Conservation (phyloP, 2,797 vertebrate species). For the Pempheris klunzingeri region DNA sequence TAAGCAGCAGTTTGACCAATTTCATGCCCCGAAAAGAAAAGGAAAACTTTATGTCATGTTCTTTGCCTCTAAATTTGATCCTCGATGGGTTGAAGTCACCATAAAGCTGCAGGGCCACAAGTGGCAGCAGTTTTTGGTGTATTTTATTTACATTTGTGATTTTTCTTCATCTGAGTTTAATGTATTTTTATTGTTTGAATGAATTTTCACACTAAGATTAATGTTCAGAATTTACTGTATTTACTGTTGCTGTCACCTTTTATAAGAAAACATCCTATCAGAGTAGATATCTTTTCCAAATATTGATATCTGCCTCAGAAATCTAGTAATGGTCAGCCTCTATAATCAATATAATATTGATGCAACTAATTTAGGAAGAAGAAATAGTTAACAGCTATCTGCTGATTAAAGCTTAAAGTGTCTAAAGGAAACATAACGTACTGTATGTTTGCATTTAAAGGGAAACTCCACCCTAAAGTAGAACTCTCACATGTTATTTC, state of each 20-base stretch:
- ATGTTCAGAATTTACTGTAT: not conserved
- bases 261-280: no score
- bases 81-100: not conserved
- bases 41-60: not conserved
- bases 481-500: constrained; percentile 16
- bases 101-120: not conserved
- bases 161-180: not conserved
- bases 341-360: not conserved
- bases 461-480: not conserved
- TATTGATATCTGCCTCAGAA: not conserved
- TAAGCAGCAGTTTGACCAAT: constrained; percentile 35
- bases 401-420: no score
- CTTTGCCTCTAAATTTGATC: not conserved
- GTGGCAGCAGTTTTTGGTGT: accelerated
- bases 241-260: no score
- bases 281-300: not conserved
- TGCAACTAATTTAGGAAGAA: not conserved
- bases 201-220: not conserved
- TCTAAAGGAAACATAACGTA: not conserved
- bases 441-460: constrained; percentile 9
- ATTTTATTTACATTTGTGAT: not conserved
- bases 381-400: no score
- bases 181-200: not conserved
- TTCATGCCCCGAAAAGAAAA: constrained; percentile 24
- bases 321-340: not conserved